Conservation (phyloP, 2,888 invertebrate genomes). For the Odiellus spinosus region DNA sequence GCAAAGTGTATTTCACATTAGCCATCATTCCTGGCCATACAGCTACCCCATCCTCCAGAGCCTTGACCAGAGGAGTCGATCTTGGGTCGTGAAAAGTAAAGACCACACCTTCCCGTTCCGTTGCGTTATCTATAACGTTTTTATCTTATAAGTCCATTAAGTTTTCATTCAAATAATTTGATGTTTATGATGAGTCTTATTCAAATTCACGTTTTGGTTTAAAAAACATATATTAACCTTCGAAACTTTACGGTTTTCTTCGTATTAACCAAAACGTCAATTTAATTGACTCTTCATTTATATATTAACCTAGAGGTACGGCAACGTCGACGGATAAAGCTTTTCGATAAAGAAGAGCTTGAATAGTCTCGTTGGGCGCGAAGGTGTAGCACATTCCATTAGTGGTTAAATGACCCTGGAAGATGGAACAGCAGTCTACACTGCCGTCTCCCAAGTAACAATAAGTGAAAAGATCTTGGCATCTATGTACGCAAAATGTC, state of each 20-base stretch:
- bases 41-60: not conserved
- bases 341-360: not conserved
- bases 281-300: too few relatives aligned
- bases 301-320: too few relatives aligned
- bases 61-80: not conserved
- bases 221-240: too few relatives aligned
- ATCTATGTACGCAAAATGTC: too few relatives aligned
- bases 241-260: too few relatives aligned
- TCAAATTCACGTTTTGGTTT: too few relatives aligned
- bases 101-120: not conserved
- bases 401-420: not conserved
- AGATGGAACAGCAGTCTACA: not conserved
- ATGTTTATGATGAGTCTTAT: too few relatives aligned
- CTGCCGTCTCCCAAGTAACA: not conserved
- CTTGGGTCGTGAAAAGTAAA: not conserved
- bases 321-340: too few relatives aligned
- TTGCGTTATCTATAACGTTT: not conserved
- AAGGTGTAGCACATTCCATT: not conserved
- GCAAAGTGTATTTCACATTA: not conserved
- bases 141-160: too few relatives aligned
- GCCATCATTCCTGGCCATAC: not conserved
- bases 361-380: not conserved
- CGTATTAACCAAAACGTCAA: too few relatives aligned
- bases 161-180: too few relatives aligned
- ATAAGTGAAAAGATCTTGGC: not conserved